A percentile compares a stretch with the other conserved stretches of the same genome.
Evolutionary conservation across 2,113 vertebrate genomes (phyloP).

Genomic region (Erythrolamprus reginae): DNA sequence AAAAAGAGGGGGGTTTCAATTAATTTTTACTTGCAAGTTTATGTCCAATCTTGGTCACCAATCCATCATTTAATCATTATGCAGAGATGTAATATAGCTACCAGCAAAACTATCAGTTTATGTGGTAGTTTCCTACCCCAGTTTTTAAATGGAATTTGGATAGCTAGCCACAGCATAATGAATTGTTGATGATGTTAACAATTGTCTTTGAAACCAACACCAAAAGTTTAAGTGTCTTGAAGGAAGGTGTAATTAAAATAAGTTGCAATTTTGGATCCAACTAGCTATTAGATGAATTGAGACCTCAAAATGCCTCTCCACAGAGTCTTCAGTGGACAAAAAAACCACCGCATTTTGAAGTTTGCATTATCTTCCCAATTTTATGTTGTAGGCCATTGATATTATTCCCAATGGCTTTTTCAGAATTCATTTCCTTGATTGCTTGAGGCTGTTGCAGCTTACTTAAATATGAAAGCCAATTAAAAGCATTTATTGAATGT

Average conservation of each 20-base stretch:
- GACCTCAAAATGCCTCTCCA: neutral
- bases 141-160: neutral
- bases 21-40: conserved; percentile 25
- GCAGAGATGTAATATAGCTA: neutral
- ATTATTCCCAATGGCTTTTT: neutral
- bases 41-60: neutral
- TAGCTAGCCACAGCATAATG: neutral
- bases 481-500: neutral
- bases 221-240: neutral
- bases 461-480: neutral
- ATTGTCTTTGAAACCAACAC: neutral
- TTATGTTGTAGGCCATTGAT: neutral
- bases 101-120: neutral
- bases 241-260: conserved; percentile 15
- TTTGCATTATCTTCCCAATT: conserved; percentile 1
- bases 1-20: conserved; percentile 16
- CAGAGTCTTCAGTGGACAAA: neutral
- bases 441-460: fast-evolving
- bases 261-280: neutral
- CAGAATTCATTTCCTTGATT: neutral
- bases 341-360: fast-evolving
- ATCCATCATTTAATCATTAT: neutral
- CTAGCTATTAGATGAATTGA: neutral
- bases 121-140: neutral
- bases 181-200: neutral